These are phyloP conservation scores for Pogonocichla stellata DNA, from an alignment of 2,113 vertebrate species.

Conservation along the genomic window DNA sequence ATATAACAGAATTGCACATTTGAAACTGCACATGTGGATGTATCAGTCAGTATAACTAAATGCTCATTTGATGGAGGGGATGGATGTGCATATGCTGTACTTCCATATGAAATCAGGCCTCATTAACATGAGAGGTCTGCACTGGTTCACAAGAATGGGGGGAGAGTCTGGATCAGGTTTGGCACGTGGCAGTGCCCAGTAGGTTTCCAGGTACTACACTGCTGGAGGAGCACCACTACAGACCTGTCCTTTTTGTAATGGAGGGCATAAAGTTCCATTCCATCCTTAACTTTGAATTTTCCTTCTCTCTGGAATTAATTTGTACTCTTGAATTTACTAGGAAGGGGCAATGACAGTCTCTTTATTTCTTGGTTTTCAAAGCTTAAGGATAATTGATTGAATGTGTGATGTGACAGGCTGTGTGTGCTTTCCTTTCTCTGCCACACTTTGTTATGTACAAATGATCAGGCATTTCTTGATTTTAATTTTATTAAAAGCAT, in stretches of 20 bases:
- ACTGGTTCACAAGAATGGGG: background rate
- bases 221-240: background rate
- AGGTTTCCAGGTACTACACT: background rate
- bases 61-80: background rate
- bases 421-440: background rate
- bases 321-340: slow-evolving; percentile 34
- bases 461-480: slow-evolving; percentile 9
- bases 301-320: slow-evolving; percentile 54
- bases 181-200: background rate
- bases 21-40: background rate
- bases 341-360: background rate
- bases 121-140: background rate
- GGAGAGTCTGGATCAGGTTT: background rate
- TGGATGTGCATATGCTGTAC: background rate
- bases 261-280: slow-evolving; percentile 15
- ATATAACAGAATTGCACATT: background rate
- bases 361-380: slow-evolving; percentile 59
- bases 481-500: slow-evolving; percentile 38
- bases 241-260: background rate
- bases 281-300: slow-evolving; percentile 37
- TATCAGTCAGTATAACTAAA: background rate
- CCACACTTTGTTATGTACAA: background rate
- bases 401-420: background rate
- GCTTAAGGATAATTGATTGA: slow-evolving; percentile 60
- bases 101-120: slow-evolving; percentile 1